Base-by-base conservation (phyloP, 2,113 vertebrate genomes). In the Pelobates fuscus region DNA sequence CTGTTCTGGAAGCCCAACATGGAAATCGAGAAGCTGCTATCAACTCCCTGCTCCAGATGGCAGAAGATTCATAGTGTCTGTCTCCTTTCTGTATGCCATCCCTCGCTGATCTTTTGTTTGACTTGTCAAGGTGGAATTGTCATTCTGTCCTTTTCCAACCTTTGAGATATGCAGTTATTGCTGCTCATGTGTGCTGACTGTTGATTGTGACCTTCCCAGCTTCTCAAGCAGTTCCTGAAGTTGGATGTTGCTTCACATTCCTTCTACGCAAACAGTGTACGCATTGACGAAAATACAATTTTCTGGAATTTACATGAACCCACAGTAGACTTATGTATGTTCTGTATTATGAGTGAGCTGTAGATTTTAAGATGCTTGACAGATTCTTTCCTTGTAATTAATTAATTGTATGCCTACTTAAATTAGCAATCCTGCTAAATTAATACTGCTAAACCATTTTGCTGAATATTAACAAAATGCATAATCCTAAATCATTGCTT, bases 41-140 rank as follows among this genome's bases (percentile, higher is more conserved):
- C 86, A 98, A 99, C 87, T 98, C 96, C 2, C 88, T 99, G 81
- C 92, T 99, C 80, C 96, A 98, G 89, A 98, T 99, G 90, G 91
- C 91, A 0, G 96, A 99, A 81, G 96, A 98, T 80, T 92, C 96
- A 29, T 99, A 95, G 92, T 73, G 80, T 20, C 27, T n/a, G 23
- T 20, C n/a, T 25, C 46, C n/a, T 2, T 24, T 2, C 41, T 8
- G 10, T 18, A 55, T 32, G 14, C 20, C 66, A n/a, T 54, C 15
- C 30, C 59, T 46, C 58, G 67, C 60, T 58, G 32, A 21, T 44
- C 58, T 70, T 60, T 46, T 55, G 15, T 52, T 20, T 77, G 65
- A 77, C 55, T 69, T 69, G 67, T 84, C 84, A 89, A 86, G 81
- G 79, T 84, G 83, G 83, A 82, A 82, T 85, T 83, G 17, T 89